A percentile compares a stretch with the other conserved stretches of the same genome.
Evolutionary conservation across 2,888 invertebrate genomes (phyloP).

Genomic region (Lepidochrysops patricia): DNA sequence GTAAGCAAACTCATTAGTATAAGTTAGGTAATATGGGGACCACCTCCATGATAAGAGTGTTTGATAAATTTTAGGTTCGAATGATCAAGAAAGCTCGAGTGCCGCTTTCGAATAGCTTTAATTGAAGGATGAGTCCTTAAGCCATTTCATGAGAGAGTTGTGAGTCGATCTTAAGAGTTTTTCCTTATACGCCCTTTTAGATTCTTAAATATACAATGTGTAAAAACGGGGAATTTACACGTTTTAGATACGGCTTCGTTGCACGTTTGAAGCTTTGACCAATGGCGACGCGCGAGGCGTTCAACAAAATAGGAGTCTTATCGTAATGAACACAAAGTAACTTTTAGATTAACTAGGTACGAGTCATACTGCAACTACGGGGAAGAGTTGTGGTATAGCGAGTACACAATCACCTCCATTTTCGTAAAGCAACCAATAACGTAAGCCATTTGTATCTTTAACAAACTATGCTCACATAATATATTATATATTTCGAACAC

Average conservation of each 20-base stretch:
- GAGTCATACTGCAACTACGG: conserved; percentile 63
- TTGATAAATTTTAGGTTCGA: conserved; percentile 45
- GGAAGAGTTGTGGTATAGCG: conserved; percentile 67
- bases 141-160: conserved; percentile 50
- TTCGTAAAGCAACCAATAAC: conserved; percentile 38
- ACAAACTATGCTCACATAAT: conserved; percentile 64
- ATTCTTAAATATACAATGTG: conserved; percentile 42
- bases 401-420: conserved; percentile 31
- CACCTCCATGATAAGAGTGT: conserved; percentile 58
- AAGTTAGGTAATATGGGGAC: conserved; percentile 55
- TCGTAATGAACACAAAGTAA: conserved; percentile 27
- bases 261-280: conserved; percentile 61
- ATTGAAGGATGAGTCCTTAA: conserved; percentile 38
- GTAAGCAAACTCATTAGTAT: conserved; percentile 41
- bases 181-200: conserved; percentile 33
- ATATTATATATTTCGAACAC: conserved; percentile 62
- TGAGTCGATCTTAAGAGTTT: conserved; percentile 49
- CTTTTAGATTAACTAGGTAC: conserved; percentile 34
- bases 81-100: conserved; percentile 42
- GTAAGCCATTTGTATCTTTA: conserved; percentile 49
- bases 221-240: conserved; percentile 72
- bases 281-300: conserved; percentile 58
- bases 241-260: conserved; percentile 43
- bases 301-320: conserved; percentile 28
- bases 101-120: conserved; percentile 54